Evolutionary conservation across 2,113 vertebrate species (phyloP), one percentile per base, ranked within the genome.

Genomic region (Oncorhynchus mykiss): DNA sequence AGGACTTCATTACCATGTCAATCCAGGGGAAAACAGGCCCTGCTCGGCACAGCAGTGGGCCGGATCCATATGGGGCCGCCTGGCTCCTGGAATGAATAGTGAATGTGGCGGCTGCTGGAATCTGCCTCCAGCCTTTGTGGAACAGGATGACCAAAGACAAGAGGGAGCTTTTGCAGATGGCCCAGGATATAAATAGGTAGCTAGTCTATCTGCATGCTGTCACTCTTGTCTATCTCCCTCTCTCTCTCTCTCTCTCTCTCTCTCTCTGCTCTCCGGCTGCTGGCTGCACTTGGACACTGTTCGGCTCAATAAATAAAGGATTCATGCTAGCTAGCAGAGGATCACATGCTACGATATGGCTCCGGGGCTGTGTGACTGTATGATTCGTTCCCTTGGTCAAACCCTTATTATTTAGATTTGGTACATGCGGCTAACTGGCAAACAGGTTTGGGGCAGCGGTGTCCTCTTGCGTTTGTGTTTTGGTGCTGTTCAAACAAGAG

Each of bases 1-100:
- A 91, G 89, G 91, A 93, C 94, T 96, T 96, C 95, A 97, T 97
- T 96, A 96, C 95, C 96, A 97, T 96, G 95, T 96, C 95, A 96
- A 96, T 96, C 94, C 94, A 89, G 91, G 91, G 39, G 91, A 87
- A 91, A 88, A 87, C 90, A 88, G 90, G 87, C 89, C 93, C 84
- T 90, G 95, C 94, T 94, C 92, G 94, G 91, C 95, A 89, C 95
- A 96, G 96, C 95, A 93, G 95, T 91, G 93, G 94, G 94, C 94
- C 94, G 93, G 94, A 94, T 95, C 95, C 95, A 93, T 94, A 93
- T 92, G 94, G 96, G 95, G 95, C 89, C 92, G 92, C 93, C 89
- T 94, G 94, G 94, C 94, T 92, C 93, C 94, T 94, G 93, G 94
- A 94, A 96, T 96, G 96, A 97, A 96, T 95, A 95, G 96, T 96